A percentile compares a stretch with the other conserved stretches of the same genome.
Conservation (phyloP, 2,888 invertebrate species). For the Leucoma salicis region DNA sequence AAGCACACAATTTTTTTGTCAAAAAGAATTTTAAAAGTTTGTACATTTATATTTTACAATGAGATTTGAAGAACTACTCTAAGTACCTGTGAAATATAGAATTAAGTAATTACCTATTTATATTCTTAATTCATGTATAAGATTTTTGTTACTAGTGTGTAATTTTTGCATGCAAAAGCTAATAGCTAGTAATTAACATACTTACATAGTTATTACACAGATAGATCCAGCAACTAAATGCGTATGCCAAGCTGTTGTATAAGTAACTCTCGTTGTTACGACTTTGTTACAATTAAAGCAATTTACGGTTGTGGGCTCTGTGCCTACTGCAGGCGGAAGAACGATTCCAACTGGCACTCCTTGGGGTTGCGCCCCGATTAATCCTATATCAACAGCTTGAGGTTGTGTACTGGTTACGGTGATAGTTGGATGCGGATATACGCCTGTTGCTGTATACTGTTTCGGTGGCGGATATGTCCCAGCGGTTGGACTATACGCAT, state of each 20-base stretch:
- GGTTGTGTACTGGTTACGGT: constrained; percentile 55
- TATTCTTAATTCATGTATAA: too few species aligned
- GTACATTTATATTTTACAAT: too few species aligned
- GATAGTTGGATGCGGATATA: constrained; percentile 66
- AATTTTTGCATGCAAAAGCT: too few species aligned
- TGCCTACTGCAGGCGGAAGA: constrained; percentile 66
- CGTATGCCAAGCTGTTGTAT: constrained; percentile 76
- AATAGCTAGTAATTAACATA: too few species aligned
- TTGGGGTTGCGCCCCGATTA: constrained; percentile 37
- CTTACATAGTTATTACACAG: constrained; percentile 75
- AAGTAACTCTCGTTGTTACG: constrained; percentile 73
- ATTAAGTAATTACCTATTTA: too few species aligned
- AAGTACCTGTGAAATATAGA: too few species aligned
- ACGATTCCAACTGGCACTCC: constrained; percentile 61
- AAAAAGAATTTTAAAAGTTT: too few species aligned
- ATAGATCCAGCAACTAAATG: constrained; percentile 74
- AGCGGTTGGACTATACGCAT: constrained; percentile 21
- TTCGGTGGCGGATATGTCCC: constrained; percentile 52
- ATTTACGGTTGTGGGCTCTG: constrained; percentile 69
- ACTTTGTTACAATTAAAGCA: constrained; percentile 74
- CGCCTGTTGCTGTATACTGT: constrained; percentile 65
- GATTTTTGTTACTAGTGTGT: too few species aligned
- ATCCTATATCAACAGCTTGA: constrained; percentile 43
- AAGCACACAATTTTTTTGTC: too few species aligned
- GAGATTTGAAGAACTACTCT: too few species aligned